phyloP scores from a whole-genome alignment of 1,140 invertebrate genomes.

The Sycophila sp. region DNA sequence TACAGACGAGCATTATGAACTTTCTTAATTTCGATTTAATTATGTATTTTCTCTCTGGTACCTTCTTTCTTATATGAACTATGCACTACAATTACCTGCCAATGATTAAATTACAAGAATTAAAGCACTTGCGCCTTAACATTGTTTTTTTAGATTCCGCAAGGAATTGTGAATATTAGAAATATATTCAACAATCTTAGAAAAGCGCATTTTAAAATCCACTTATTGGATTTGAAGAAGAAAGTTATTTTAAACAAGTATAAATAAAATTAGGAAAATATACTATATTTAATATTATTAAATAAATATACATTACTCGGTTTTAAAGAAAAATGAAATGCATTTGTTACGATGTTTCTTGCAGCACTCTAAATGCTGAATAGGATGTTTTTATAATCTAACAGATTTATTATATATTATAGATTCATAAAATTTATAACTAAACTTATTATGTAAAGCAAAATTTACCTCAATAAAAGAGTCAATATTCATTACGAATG shows the following conservation, averaged over 20 bases:
- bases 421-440: neutral
- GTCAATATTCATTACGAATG: conserved; percentile 29
- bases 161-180: too few relatives aligned
- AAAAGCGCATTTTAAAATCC: too few relatives aligned
- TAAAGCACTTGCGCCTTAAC: neutral
- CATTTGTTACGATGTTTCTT: neutral
- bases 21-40: neutral
- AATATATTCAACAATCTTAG: too few relatives aligned
- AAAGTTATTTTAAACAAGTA: too few relatives aligned
- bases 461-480: conserved; percentile 26
- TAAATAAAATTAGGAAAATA: too few relatives aligned
- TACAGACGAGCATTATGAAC: neutral
- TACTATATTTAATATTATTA: neutral
- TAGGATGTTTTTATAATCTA: conserved; percentile 31
- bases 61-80: neutral
- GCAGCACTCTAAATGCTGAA: conserved; percentile 23
- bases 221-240: too few relatives aligned
- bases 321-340: too few relatives aligned
- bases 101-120: neutral
- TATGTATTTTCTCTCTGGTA: too few relatives aligned
- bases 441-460: neutral
- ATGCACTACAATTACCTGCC: neutral
- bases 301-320: neutral
- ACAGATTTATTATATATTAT: neutral
- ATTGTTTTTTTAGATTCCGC: too few relatives aligned